These are phyloP conservation scores for Pygoscelis adeliae DNA, from an alignment of 2,113 vertebrate species.

Conservation along the genomic window DNA sequence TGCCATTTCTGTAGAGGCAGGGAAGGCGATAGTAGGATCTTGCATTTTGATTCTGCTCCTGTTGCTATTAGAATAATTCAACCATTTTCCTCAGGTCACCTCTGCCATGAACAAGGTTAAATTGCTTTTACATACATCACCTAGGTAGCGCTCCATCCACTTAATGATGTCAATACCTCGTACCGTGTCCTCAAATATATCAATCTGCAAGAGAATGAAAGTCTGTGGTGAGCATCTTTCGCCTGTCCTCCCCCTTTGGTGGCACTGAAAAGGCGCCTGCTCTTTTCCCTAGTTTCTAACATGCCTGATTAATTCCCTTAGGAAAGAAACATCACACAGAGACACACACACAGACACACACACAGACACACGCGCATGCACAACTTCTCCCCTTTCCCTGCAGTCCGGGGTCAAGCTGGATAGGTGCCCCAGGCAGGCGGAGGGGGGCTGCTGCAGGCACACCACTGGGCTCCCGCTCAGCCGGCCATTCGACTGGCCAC, in stretches of 20 bases:
- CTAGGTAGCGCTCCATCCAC: conserved; percentile 93
- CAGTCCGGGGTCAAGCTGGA: neutral
- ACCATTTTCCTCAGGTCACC: neutral
- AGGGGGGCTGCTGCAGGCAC: neutral
- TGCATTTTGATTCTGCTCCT: conserved; percentile 14
- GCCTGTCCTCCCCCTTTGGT: neutral
- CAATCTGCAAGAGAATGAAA: conserved; percentile 79
- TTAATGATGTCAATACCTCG: conserved; percentile 90
- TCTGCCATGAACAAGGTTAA: conserved; percentile 14
- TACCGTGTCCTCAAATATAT: conserved; percentile 90
- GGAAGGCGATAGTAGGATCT: neutral
- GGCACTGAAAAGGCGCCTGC: neutral
- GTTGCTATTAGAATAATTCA: conserved; percentile 1
- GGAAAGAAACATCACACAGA: neutral
- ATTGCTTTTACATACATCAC: conserved; percentile 85
- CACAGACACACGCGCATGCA: no score
- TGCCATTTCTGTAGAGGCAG: neutral
- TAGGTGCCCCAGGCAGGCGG: neutral
- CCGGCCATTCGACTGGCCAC: accelerated
- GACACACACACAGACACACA: no score
- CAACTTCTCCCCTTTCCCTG: neutral
- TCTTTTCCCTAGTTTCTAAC: neutral
- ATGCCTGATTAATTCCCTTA: neutral
- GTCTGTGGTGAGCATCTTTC: neutral
- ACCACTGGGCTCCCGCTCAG: neutral